These are phyloP conservation scores for Romanogobio albipinnatus DNA, from an alignment of 2,113 vertebrate species.

Conservation along the genomic window DNA sequence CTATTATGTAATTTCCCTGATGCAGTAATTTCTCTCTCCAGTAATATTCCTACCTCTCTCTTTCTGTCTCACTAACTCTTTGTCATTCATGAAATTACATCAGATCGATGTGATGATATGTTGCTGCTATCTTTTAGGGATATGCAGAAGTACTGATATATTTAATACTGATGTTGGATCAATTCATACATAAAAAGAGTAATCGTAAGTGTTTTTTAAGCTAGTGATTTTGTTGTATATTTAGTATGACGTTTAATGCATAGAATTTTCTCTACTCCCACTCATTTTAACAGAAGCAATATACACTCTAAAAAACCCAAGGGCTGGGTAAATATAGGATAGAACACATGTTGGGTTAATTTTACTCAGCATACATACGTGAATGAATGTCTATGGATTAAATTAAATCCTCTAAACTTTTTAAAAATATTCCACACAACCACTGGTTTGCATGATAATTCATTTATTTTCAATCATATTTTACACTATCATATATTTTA, in stretches of 20 bases:
- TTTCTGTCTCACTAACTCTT: slow-evolving; percentile 25
- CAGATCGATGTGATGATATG: slow-evolving; percentile 56
- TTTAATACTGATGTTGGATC: neutral
- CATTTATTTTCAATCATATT: too few species aligned
- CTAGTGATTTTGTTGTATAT: neutral
- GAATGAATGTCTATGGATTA: too few species aligned
- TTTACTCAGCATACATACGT: too few species aligned
- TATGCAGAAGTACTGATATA: neutral
- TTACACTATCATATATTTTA: too few species aligned
- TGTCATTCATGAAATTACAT: slow-evolving; percentile 55
- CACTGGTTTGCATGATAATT: too few species aligned
- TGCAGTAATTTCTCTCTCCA: neutral
- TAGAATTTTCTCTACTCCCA: neutral
- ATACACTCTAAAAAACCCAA: too few species aligned
- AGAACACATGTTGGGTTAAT: too few species aligned
- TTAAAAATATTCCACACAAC: too few species aligned
- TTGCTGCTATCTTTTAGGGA: slow-evolving; percentile 36
- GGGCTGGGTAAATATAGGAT: too few species aligned
- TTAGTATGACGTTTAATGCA: neutral
- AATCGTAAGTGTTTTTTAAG: too few species aligned
- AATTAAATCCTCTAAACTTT: too few species aligned
- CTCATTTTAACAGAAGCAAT: too few species aligned
- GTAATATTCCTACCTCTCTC: neutral
- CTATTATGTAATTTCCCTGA: slow-evolving; percentile 49
- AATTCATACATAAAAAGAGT: neutral